Evolutionary conservation across 2,797 vertebrate genomes (phyloP).

Genomic region (Eurystomus glaucurus): DNA sequence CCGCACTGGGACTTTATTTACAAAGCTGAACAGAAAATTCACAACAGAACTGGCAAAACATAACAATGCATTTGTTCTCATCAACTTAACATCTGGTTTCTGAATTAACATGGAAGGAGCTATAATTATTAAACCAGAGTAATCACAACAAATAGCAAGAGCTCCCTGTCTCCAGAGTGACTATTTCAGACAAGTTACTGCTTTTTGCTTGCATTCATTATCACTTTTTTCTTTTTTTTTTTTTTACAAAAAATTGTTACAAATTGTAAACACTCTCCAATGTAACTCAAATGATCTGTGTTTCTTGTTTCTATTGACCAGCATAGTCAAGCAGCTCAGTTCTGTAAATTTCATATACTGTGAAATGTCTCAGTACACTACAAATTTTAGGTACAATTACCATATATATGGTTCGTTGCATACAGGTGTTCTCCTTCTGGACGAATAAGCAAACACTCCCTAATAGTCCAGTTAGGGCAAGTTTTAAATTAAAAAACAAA

Average conservation of each 20-base stretch:
- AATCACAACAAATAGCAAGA: constrained; percentile 36
- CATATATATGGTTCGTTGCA: rapidly evolving
- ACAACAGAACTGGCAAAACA: neutral
- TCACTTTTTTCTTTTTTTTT: neutral
- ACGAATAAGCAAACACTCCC: neutral
- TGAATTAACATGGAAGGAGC: neutral
- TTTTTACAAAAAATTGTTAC: too few relatives aligned
- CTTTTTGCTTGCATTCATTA: neutral
- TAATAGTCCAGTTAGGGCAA: neutral
- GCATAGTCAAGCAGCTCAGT: neutral
- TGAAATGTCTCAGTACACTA: neutral
- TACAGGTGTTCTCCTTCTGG: neutral
- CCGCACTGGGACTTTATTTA: neutral
- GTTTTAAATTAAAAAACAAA: neutral
- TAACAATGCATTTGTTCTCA: constrained; percentile 14
- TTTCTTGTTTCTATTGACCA: neutral
- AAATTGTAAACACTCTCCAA: neutral
- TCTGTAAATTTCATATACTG: neutral
- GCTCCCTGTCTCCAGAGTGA: neutral
- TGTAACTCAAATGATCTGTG: neutral
- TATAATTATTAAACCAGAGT: constrained; percentile 49
- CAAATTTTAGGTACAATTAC: neutral
- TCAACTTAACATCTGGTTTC: constrained; percentile 53
- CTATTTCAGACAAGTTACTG: neutral
- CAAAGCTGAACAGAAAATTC: neutral